Conservation (phyloP, 2,797 vertebrate genomes). For the Pipistrellus pipistrellus region DNA sequence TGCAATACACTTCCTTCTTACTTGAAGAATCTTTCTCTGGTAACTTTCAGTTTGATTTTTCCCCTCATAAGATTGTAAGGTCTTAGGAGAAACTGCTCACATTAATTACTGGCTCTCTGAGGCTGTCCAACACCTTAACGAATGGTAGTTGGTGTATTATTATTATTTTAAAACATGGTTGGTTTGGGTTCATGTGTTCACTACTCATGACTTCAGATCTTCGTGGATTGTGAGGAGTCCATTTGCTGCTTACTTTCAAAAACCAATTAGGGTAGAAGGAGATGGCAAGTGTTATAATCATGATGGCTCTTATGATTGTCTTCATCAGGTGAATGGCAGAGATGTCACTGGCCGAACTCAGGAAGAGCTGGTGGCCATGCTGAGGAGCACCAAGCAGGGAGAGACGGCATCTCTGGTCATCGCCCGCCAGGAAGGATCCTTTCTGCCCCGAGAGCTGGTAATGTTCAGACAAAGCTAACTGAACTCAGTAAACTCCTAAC, state of each 20-base stretch:
- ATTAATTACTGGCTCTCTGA: neutral
- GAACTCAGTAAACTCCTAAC: slow-evolving; percentile 10
- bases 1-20: neutral
- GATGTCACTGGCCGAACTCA: slow-evolving; percentile 95
- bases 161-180: neutral
- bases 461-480: slow-evolving; percentile 79
- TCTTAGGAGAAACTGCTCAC: slow-evolving; percentile 18
- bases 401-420: slow-evolving; percentile 94
- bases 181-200: neutral
- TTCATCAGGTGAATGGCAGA: slow-evolving; percentile 94
- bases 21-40: neutral
- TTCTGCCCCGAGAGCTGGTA: slow-evolving; percentile 98
- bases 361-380: slow-evolving; percentile 96
- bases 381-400: slow-evolving; percentile 96
- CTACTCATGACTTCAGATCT: neutral
- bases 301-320: neutral
- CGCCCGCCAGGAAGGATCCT: slow-evolving; percentile 94
- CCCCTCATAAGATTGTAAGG: neutral
- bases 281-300: neutral
- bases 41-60: slow-evolving; percentile 23
- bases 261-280: neutral
- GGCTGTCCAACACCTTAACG: neutral
- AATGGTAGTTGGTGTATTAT: neutral
- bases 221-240: neutral
- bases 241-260: neutral